Evolutionary conservation across 2,888 invertebrate genomes (phyloP), one percentile per base, ranked within the genome.

Genomic region (Drosophila mimica): DNA sequence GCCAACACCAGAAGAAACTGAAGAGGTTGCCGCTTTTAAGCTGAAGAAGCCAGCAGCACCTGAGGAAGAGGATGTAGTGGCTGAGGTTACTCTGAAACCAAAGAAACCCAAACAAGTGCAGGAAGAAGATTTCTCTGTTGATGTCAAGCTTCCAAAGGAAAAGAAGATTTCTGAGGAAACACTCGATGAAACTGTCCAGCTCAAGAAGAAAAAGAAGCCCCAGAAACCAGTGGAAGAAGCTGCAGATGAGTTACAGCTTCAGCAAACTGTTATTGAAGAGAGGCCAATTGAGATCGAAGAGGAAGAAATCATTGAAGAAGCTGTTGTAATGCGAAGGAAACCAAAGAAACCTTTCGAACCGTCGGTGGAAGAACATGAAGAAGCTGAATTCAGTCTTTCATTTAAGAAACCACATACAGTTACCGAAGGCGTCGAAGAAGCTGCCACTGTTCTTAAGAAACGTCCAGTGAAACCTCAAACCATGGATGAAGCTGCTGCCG

Each of bases 231-330:
- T 83, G 0, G 92, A 92, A 70, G 93, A 93, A 82, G 92, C 91
- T 38, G 91, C 92, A 4, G 93, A 92, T 81, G 89, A 91, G 33
- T 90, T 93, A 79, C 85, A 92, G 66, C 84, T 93, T 48, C 88
- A 86, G 66, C 91, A 92, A 66, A 91, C 91, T 70, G 85, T 91
- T 11, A 70, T 92, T 13, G 82, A 90, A 76, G 91, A 93, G 79
- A 93, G 94, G 76, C 93, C 94, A 25, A 94, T 94, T 82, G 94
- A 95, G 89, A 92, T 94, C 57, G 93, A 94, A 63, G 94, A 94
- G 88, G 95, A 95, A 93, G 93, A 93, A 80, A 88, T 92, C 13
- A 70, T 92, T 28, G 93, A 93, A 67, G 93, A 93, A 70, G 93
- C 92, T 3, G 68, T 92, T 33, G 65, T 93, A n/a, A 82, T 88